phyloP scores from a whole-genome alignment of 2,888 invertebrate genomes.

The Lycia hirtaria region DNA sequence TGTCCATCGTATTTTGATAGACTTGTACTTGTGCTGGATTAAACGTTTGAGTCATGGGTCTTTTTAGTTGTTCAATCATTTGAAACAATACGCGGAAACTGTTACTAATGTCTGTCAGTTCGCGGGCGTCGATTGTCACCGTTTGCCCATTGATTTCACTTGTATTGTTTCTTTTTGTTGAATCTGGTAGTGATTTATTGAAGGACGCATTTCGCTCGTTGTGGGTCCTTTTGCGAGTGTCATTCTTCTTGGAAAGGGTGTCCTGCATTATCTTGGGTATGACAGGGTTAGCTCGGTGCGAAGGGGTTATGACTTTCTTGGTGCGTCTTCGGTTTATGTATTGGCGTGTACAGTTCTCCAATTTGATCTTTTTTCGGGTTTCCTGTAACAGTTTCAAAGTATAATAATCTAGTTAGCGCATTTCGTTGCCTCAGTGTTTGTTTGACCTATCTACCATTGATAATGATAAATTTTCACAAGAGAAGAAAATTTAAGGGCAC shows the following conservation, averaged over 20 bases:
- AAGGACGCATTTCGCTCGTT: conserved; percentile 39
- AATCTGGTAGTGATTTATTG: conserved; percentile 59
- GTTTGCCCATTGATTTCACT: conserved; percentile 36
- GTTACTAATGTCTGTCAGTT: conserved; percentile 54
- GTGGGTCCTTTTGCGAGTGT: conserved; percentile 50
- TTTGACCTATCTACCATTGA: neutral
- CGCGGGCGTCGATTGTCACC: conserved; percentile 46
- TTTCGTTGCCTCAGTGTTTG: neutral
- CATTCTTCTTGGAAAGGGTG: conserved; percentile 39
- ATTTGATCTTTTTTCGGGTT: conserved; percentile 51
- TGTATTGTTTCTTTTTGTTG: conserved; percentile 52
- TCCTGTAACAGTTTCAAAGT: conserved; percentile 40
- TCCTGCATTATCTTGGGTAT: conserved; percentile 55
- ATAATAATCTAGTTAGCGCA: neutral
- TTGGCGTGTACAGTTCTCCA: conserved; percentile 52
- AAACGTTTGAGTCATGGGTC: conserved; percentile 21
- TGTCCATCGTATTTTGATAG: conserved; percentile 1
- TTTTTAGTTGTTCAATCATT: conserved; percentile 56
- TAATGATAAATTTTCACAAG: too few species aligned
- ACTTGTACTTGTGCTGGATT: neutral
- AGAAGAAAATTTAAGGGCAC: too few species aligned
- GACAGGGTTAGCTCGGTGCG: conserved; percentile 60
- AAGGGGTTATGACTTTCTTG: conserved; percentile 57
- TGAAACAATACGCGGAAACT: conserved; percentile 56
- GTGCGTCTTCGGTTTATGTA: conserved; percentile 54